Evolutionary conservation across 2,797 vertebrate species (phyloP).

Genomic region (Etheostoma nigrum): DNA sequence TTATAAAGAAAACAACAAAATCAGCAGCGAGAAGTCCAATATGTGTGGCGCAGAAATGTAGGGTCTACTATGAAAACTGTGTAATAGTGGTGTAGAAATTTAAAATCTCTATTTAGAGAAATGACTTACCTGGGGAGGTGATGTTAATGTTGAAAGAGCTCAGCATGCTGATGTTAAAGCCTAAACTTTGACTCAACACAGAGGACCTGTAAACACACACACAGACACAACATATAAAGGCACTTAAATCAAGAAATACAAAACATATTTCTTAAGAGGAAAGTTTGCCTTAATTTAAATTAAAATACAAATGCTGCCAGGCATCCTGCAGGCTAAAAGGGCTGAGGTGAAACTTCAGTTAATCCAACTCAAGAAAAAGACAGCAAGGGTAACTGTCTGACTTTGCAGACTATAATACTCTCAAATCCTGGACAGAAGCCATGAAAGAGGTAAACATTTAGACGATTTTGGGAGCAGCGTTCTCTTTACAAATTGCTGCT

Average conservation of each 20-base stretch:
- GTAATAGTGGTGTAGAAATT: neutral
- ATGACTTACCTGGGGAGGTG: conserved; percentile 70
- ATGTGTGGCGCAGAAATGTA: neutral
- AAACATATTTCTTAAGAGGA: neutral
- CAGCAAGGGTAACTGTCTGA: neutral
- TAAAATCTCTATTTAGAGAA: neutral
- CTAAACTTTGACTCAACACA: conserved; percentile 59
- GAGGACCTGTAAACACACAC: conserved; percentile 71
- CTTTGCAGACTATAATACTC: conserved; percentile 3
- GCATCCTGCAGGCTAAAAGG: conserved; percentile 7
- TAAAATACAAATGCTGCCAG: conserved; percentile 14
- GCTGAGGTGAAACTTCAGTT: conserved; percentile 1
- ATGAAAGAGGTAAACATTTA: neutral
- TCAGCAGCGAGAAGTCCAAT: neutral
- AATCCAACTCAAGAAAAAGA: neutral
- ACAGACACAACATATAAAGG: conserved; percentile 29
- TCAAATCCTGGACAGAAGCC: neutral
- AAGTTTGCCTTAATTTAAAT: neutral
- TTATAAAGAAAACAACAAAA: neutral
- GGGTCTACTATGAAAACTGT: neutral
- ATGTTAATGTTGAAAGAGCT: conserved; percentile 64
- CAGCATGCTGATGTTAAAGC: conserved; percentile 72
- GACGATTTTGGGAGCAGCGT: neutral
- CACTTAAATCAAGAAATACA: conserved; percentile 1
- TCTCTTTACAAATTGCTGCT: conserved; percentile 3